These are phyloP conservation scores for Chloroceryle aenea DNA, from an alignment of 2,113 vertebrate genomes.

Conservation along the genomic window DNA sequence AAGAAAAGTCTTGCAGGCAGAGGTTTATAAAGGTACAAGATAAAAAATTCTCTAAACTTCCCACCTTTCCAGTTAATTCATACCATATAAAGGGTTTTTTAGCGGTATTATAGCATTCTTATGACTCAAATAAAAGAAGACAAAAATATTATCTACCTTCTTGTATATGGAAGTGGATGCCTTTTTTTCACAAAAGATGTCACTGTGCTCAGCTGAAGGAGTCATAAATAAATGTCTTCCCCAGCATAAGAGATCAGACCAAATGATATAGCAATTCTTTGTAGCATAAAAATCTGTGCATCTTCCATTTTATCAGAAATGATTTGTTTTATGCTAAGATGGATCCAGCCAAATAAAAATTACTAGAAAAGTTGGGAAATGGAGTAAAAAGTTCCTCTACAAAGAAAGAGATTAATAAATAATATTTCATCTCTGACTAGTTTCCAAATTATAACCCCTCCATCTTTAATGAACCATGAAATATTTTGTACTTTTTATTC, in stretches of 20 bases:
- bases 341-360: neutral
- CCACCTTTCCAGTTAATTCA: neutral
- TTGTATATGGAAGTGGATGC: neutral
- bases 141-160: neutral
- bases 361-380: neutral
- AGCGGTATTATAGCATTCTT: neutral
- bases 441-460: neutral
- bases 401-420: neutral
- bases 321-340: neutral
- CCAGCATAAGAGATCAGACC: neutral
- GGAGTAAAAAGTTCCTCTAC: neutral
- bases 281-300: neutral
- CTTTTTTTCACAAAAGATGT: neutral
- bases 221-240: neutral
- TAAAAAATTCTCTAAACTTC: neutral
- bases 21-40: neutral
- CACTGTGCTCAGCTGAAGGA: neutral
- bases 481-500: neutral
- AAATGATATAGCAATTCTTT: neutral
- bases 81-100: neutral
- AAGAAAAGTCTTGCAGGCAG: neutral
- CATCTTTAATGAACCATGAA: neutral
- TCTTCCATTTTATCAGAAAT: neutral
- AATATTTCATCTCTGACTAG: neutral
- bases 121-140: neutral